Conservation (phyloP, 2,797 vertebrate genomes). For the Ctenosaura bakeri region DNA sequence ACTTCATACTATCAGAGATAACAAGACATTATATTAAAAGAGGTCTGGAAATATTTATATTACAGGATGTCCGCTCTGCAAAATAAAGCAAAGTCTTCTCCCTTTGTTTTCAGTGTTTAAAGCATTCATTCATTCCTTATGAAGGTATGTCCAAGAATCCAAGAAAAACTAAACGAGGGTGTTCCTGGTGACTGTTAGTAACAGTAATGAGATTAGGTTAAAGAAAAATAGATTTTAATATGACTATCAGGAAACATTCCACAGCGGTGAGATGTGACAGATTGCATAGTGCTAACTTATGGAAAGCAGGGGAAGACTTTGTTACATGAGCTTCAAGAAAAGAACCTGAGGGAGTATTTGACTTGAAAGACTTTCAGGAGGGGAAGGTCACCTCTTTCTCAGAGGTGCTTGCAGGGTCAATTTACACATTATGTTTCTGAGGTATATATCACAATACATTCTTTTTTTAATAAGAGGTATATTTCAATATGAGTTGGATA, state of each 20-base stretch:
- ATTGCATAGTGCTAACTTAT: conserved; percentile 39
- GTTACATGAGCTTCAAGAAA: conserved; percentile 23
- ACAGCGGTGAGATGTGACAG: conserved; percentile 44
- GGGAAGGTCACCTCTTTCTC: conserved; percentile 26
- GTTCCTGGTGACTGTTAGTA: conserved; percentile 29
- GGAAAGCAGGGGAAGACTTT: conserved; percentile 26
- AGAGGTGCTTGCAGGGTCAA: conserved; percentile 22
- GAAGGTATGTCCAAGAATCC: conserved; percentile 15
- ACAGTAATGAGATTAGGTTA: conserved; percentile 46
- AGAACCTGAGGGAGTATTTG: conserved; percentile 33
- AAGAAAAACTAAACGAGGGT: conserved; percentile 25
- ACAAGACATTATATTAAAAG: conserved; percentile 33
- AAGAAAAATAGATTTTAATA: conserved; percentile 47
- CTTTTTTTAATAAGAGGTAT: neutral
- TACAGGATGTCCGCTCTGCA: neutral
- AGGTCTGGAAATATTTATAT: conserved; percentile 33
- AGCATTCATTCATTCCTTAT: conserved; percentile 14
- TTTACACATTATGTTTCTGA: conserved; percentile 37
- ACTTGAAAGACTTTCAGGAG: conserved; percentile 20
- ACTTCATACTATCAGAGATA: conserved; percentile 29
- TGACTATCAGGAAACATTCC: conserved; percentile 47
- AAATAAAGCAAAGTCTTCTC: conserved; percentile 4
- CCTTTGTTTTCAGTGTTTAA: conserved; percentile 11
- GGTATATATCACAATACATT: neutral
- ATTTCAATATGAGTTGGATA: neutral